Conservation (phyloP, 2,888 invertebrate genomes). For the Volucella zonaria region DNA sequence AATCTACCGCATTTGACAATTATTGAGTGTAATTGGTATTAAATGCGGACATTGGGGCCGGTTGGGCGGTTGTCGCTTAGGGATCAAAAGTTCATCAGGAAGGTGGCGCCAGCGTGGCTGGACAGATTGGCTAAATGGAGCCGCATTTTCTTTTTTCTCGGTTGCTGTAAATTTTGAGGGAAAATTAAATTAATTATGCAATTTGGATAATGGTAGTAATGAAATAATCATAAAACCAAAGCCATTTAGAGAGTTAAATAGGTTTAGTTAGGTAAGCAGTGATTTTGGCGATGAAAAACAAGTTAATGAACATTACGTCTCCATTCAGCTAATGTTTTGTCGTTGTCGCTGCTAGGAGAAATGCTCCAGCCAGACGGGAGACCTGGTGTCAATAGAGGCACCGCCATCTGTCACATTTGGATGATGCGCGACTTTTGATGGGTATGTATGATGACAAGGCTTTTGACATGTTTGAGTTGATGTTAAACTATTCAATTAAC, state of each 20-base stretch:
- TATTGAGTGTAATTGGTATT: constrained; percentile 60
- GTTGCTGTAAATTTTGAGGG: background rate
- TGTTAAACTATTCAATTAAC: no score
- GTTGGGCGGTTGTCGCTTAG: constrained; percentile 11
- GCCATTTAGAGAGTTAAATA: constrained; percentile 48
- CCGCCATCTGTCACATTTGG: no score
- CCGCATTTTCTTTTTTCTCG: background rate
- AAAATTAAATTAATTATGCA: constrained; percentile 60
- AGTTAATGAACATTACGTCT: no score
- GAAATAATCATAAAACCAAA: constrained; percentile 51
- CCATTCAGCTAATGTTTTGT: no score
- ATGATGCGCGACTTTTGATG: no score
- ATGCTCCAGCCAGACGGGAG: no score
- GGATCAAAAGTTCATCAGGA: constrained; percentile 4
- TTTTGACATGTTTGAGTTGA: no score
- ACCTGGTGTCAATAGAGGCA: no score
- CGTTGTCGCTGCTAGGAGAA: no score
- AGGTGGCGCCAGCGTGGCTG: constrained; percentile 20
- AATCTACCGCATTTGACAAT: constrained; percentile 62
- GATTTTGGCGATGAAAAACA: no score
- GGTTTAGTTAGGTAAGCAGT: no score
- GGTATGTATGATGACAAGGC: no score
- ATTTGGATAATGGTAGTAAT: constrained; percentile 51
- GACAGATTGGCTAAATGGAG: constrained; percentile 36
- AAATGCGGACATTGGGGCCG: constrained; percentile 20